phyloP scores from a whole-genome alignment of 2,888 invertebrate genomes.

The Nomada flava region DNA sequence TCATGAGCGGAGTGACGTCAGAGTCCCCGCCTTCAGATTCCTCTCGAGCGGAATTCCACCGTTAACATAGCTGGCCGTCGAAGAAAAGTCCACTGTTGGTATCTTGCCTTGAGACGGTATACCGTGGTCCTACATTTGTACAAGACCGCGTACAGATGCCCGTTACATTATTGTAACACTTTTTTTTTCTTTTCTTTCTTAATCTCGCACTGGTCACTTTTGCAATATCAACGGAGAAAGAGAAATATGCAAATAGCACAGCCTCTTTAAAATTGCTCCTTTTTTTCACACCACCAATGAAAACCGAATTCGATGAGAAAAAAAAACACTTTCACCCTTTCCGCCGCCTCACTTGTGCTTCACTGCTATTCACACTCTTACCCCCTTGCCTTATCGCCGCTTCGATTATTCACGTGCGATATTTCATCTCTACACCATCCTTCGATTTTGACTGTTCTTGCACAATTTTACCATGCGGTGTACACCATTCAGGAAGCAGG shows the following conservation, averaged over 20 bases:
- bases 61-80: conserved; percentile 82
- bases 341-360: conserved; percentile 36
- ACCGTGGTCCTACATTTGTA: conserved; percentile 60
- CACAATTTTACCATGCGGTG: conserved; percentile 7
- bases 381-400: conserved; percentile 1
- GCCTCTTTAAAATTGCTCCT: background rate
- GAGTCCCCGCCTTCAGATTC: conserved; percentile 87
- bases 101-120: conserved; percentile 60
- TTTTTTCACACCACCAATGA: conserved; percentile 27
- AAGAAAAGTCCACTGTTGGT: conserved; percentile 65
- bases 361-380: conserved; percentile 50
- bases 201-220: conserved; percentile 48
- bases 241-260: conserved; percentile 24
- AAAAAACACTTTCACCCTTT: conserved; percentile 49
- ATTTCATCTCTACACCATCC: conserved; percentile 18
- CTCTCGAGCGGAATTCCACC: conserved; percentile 85
- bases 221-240: background rate
- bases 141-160: conserved; percentile 50
- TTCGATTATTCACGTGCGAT: conserved; percentile 16
- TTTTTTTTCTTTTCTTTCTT: conserved; percentile 36
- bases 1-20: conserved; percentile 91
- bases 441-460: conserved; percentile 11
- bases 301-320: conserved; percentile 12
- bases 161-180: conserved; percentile 57
- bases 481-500: background rate